Evolutionary conservation across 1,140 invertebrate genomes (phyloP), one percentile per base, ranked within the genome.

Genomic region (Daktulosphaira vitifoliae): DNA sequence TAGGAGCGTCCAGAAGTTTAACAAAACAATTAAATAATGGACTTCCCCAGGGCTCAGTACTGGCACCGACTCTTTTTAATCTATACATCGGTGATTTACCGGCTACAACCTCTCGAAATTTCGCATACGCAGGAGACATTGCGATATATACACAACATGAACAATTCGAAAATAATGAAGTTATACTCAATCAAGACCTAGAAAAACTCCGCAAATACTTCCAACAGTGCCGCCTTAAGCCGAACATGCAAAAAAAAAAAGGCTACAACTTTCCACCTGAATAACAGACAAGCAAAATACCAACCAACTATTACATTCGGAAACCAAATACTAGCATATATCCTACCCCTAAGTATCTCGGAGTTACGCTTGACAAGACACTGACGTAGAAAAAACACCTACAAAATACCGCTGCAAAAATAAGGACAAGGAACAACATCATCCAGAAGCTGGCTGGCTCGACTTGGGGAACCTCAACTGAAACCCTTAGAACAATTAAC

Each of bases 231-330:
- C 20, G 25, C 18, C 48, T 50, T 26, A 50, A 50, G 7, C 48
- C 48, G 13, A 50, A 50, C 48, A 22, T 26, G 18, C 20, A 22
- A 22, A 50, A 50, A 50, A n/a, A 23, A 15, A 20, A 11, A 50
- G 16, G 48, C 13, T 15, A 5, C 20, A 23, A 26, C 48, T 22
- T 50, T 50, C 48, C 79, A 71, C 75, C 76, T 73, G 74, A 72
- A 74, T 72, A 73, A 75, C 73, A 76, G 73, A 76, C 76, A 76
- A 78, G 77, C 74, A 77, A 77, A 72, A 72, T 73, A 75, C 74
- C 76, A 77, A 76, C 74, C 76, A 75, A 76, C 20, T 23, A 26
- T 50, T 22, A 26, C 48, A 50, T 38, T 26, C 15, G 25, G 25
- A 54, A 26, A 26, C 9, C 51, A 54, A 54, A 26, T 23, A 54